Conservation (phyloP, 2,888 invertebrate species). For the Metallyticus violacea region DNA sequence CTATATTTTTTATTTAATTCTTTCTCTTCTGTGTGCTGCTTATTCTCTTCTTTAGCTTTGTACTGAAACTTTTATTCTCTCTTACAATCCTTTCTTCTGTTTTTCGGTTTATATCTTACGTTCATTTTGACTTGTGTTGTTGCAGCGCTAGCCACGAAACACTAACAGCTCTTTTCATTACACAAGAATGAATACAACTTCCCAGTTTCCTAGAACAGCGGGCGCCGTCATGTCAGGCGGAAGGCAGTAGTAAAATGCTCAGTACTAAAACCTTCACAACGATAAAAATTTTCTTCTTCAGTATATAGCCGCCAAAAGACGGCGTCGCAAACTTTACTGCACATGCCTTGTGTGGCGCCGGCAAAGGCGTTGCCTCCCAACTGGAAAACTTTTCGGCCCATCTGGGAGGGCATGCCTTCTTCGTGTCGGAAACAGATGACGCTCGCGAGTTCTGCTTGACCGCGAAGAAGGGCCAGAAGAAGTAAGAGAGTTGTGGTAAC, state of each 20-base stretch:
- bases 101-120: too few relatives aligned
- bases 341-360: background rate
- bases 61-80: too few relatives aligned
- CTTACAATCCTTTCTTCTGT: too few relatives aligned
- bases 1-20: too few relatives aligned
- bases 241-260: background rate
- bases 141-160: background rate
- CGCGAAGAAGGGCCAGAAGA: background rate
- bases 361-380: background rate
- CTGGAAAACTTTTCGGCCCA: background rate
- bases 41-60: too few relatives aligned
- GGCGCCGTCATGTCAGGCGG: background rate
- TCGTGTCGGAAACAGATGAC: background rate
- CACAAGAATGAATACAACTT: background rate
- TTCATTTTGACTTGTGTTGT: background rate
- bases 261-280: background rate
- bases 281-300: background rate
- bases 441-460: background rate
- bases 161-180: background rate
- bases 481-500: too few relatives aligned
- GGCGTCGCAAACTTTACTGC: background rate
- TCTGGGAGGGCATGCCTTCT: background rate
- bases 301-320: background rate
- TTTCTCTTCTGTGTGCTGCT: too few relatives aligned
- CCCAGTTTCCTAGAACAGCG: background rate